These are phyloP conservation scores for Diceros bicornis DNA, from an alignment of 2,797 vertebrate species.

Conservation along the genomic window DNA sequence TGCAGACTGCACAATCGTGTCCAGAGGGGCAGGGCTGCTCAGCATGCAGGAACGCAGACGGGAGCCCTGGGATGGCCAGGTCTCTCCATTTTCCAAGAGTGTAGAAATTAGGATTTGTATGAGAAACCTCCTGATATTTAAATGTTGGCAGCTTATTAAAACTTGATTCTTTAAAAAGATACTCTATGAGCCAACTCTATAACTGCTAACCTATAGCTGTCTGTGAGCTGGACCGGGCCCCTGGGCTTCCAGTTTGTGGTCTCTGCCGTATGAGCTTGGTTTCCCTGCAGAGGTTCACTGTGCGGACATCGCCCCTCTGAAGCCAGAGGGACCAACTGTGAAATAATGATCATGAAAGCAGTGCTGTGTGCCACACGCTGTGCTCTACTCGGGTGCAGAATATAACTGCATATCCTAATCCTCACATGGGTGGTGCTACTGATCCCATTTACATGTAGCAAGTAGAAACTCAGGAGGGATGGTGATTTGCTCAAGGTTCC, in stretches of 20 bases:
- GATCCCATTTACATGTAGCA: neutral
- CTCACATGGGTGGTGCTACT: fast-evolving
- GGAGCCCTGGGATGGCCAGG: neutral
- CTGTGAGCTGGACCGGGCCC: neutral
- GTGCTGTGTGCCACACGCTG: neutral
- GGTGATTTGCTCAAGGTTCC: neutral
- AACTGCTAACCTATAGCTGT: neutral
- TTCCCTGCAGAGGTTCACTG: neutral
- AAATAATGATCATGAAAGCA: neutral
- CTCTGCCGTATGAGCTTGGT: neutral
- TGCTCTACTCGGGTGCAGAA: neutral
- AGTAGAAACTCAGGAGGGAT: neutral
- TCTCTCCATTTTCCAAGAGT: neutral
- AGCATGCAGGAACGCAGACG: neutral
- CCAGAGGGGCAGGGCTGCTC: neutral
- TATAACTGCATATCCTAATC: fast-evolving
- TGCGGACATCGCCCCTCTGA: neutral
- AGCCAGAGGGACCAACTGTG: neutral
- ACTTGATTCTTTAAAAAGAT: neutral
- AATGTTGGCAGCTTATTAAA: neutral
- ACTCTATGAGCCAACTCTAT: neutral
- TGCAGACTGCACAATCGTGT: neutral
- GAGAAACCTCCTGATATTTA: neutral
- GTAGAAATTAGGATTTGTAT: neutral
- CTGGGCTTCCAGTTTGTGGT: neutral